Evolutionary conservation across 64 coral and sea anemone species (phyloP).

Genomic region (Montipora sp.): DNA sequence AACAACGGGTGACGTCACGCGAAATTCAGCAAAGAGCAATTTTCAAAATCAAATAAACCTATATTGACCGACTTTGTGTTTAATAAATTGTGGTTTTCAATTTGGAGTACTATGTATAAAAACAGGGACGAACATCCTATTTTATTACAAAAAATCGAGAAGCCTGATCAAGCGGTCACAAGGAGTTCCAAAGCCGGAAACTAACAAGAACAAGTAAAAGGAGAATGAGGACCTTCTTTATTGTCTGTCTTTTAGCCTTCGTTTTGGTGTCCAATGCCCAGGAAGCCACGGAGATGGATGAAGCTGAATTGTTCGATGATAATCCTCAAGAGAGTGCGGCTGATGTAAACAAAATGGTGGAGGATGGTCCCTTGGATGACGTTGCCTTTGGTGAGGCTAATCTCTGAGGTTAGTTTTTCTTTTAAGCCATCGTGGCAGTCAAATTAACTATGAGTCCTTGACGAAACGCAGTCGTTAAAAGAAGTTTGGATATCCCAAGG

Average conservation of each 20-base stretch:
- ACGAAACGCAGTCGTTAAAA: neutral
- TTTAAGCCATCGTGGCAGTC: neutral
- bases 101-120: constrained; percentile 9
- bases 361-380: neutral
- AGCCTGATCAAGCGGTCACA: too few species aligned
- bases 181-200: neutral
- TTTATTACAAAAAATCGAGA: neutral
- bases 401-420: neutral
- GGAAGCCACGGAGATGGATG: constrained; percentile 39
- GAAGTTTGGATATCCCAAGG: too few species aligned
- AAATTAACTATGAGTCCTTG: neutral
- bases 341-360: neutral
- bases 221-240: constrained; percentile 24
- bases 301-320: neutral
- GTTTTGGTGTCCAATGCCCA: constrained; percentile 2
- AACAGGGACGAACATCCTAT: neutral
- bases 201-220: neutral
- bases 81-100: neutral
- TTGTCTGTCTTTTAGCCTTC: constrained; percentile 23
- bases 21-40: neutral
- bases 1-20: neutral
- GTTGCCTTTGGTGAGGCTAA: neutral
- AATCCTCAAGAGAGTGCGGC: neutral
- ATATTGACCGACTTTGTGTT: neutral
- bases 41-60: neutral